Base-by-base conservation (phyloP, 1,140 invertebrate genomes). In the Chlorops oryzae region DNA sequence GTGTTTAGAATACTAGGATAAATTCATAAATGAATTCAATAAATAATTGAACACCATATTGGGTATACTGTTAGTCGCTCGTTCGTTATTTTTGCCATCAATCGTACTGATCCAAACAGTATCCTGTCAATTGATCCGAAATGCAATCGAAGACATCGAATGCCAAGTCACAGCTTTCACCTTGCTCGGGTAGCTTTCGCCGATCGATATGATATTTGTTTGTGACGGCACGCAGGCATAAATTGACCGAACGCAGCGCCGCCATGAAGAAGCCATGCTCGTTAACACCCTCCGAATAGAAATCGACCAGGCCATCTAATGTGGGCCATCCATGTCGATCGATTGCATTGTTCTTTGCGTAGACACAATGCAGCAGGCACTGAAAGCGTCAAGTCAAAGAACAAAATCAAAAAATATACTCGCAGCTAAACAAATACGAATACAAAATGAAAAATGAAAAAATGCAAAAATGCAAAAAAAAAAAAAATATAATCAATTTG, bases 111-210 rank as follows among this genome's bases (percentile, higher is more conserved):
- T 70, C 62, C 39, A 69, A 54, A 51, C 81, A 83, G 63, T 82
- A 83, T 49, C 81, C 79, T 22, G 79, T 82, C 51, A 86, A 84
- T 62, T 80, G 77, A 65, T 84, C 82, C 12, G 82, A 84, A 51
- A 86, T 82, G 59, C 84, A 86, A 59, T 85, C 82, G 65, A 86
- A 86, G 42, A 84, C 81, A 67, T 85, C 80, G 64, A 84, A 86
- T 2, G 84, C 83, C 25, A 86, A 73, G 59, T 85, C 82, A 60
- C 84, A 86, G 51, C 80, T 81, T 57, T 80, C 79, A 4, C 81
- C 81, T 58, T 77, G 77, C 64, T 80, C 81, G 38, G 68, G 68
- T 45, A 61, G 23, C 34, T 62, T 47, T 23, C 57, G 55, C 28
- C 67, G 64, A 53, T 63, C 52, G 10, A 71, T 58, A n/a, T 47